These are phyloP conservation scores for Ophraella communa DNA, from an alignment of 2,888 invertebrate genomes.

Conservation along the genomic window DNA sequence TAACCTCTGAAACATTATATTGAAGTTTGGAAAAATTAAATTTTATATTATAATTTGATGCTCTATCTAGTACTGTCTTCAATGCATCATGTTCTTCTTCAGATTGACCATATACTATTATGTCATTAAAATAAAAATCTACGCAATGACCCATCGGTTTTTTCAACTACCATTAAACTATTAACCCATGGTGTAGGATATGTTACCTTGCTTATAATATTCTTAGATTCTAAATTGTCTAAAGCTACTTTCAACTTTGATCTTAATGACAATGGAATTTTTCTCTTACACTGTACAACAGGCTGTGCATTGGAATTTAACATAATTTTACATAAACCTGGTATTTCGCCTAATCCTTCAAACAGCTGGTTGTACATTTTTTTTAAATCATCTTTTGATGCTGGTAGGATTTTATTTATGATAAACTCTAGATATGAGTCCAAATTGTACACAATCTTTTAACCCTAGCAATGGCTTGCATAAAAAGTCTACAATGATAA, in stretches of 20 bases:
- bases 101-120: no score
- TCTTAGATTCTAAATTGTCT: not conserved
- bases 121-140: no score
- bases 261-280: not conserved
- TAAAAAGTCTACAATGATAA: no score
- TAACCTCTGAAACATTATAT: no score
- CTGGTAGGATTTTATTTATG: no score
- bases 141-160: no score
- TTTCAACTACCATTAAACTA: no score
- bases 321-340: not conserved
- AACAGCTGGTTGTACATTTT: not conserved
- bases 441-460: no score
- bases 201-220: not conserved
- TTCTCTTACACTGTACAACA: not conserved
- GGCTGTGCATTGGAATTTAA: not conserved
- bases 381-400: not conserved
- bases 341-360: not conserved
- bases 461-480: no score
- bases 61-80: not conserved
- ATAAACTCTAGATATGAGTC: no score
- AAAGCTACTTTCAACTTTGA: not conserved
- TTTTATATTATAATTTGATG: not conserved
- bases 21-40: not conserved
- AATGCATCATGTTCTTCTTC: not conserved
- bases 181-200: no score